Evolutionary conservation across 2,888 invertebrate genomes (phyloP), one percentile per base, ranked within the genome.

Genomic region (Dynastes grantii): DNA sequence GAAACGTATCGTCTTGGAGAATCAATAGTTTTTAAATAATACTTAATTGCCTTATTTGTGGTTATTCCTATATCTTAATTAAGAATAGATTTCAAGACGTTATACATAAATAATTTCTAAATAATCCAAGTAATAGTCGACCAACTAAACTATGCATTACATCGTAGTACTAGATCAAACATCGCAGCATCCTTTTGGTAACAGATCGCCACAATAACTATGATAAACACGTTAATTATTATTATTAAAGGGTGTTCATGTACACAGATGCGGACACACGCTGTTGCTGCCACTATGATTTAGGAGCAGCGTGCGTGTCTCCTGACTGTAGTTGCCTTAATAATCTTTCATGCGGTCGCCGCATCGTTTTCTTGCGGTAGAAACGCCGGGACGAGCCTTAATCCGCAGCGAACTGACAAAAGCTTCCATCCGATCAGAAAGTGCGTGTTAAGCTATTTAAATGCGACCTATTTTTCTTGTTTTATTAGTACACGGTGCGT

Each of bases 221-320:
- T 75, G 73, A 75, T 75, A 75, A 75, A 75, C 63, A 40, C 61
- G 61, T 55, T 75, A 75, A 75, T 75, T 75, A 75, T 61, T 63
- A 75, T 75, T 61, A 75, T 75, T 75, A 75, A 75, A 75, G 45
- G 45, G 61, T 49, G 45, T 45, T 40, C 73, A 61, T 75, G 73
- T 63, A 61, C 45, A 61, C 73, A 61, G 73, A 75, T 61, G 73
- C 58, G 45, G 49, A 75, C 73, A 75, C 73, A 75, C 16, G 73
- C 73, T 75, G 73, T 75, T 61, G 16, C 61, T 27, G 22, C 61
- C 55, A 75, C 63, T 61, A 75, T 75, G 73, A 75, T 75, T 40
- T 32, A 75, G 61, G 45, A 61, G 45, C 61, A 13, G 73, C 51
- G 73, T 61, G 73, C 61, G 29, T 61, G 73, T 63, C 61, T 40